Evolutionary conservation across 2,113 vertebrate genomes (phyloP).

Genomic region (Butastur rufipennis): DNA sequence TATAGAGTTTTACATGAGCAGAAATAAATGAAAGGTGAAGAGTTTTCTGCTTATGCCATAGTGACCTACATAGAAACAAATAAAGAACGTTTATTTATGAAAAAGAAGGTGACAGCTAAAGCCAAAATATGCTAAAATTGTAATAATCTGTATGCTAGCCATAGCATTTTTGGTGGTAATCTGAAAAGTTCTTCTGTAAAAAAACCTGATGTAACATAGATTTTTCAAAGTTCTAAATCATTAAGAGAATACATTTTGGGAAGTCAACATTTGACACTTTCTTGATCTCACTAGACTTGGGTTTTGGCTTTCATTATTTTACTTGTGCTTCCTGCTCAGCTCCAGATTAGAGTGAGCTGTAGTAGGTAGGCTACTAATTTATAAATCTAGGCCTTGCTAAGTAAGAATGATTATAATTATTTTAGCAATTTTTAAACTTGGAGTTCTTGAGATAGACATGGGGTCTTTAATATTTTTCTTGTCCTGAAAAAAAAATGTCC

Average conservation of each 20-base stretch:
- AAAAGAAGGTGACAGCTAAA: not conserved
- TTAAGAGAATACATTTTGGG: not conserved
- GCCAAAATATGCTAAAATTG: not conserved
- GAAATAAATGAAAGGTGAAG: not conserved
- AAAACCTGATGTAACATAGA: not conserved
- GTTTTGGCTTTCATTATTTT: not conserved
- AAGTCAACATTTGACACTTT: not conserved
- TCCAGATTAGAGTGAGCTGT: not conserved
- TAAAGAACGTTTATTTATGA: not conserved
- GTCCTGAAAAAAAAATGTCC: not conserved
- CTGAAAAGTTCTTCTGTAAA: conserved; percentile 49
- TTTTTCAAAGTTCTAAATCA: not conserved
- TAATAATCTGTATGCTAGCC: not conserved
- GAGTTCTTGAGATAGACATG: not conserved
- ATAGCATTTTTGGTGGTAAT: conserved; percentile 29
- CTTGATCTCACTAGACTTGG: not conserved
- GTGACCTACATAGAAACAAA: not conserved
- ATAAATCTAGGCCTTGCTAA: not conserved
- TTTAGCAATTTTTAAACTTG: not conserved
- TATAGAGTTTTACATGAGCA: not conserved
- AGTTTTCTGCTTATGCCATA: not conserved
- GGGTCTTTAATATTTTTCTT: not conserved
- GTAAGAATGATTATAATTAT: not conserved
- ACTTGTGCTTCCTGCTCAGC: not conserved
- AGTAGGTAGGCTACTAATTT: not conserved